A percentile compares a stretch with the other conserved stretches of the same genome.
Conservation (phyloP, 2,113 vertebrate genomes). For the Dunckerocampus dactyliophorus region DNA sequence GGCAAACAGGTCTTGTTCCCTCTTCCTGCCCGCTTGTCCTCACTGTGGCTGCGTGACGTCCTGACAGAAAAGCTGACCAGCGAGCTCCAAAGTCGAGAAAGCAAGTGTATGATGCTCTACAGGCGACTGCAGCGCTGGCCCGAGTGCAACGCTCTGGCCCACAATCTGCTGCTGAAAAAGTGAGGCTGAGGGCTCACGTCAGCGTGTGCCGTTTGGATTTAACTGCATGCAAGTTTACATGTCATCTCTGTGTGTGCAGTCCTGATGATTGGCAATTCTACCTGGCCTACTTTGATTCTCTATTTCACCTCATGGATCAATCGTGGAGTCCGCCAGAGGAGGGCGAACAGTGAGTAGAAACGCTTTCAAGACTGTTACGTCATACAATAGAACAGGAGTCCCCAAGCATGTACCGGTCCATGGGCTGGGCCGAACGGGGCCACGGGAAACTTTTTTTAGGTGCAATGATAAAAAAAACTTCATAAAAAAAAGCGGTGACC, state of each 20-base stretch:
- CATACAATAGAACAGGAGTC: too few relatives aligned
- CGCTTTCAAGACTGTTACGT: too few relatives aligned
- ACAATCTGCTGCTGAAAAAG: slow-evolving; percentile 91
- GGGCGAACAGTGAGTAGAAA: slow-evolving; percentile 87
- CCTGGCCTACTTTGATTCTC: slow-evolving; percentile 90
- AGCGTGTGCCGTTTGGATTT: background rate
- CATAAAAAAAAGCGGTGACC: too few relatives aligned
- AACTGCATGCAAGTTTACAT: background rate
- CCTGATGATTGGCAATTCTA: slow-evolving; percentile 99
- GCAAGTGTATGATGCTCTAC: slow-evolving; percentile 96
- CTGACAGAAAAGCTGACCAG: slow-evolving; percentile 94
- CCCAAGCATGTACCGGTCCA: too few relatives aligned
- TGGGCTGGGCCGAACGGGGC: too few relatives aligned
- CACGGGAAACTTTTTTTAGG: too few relatives aligned
- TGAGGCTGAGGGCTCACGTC: slow-evolving; percentile 61
- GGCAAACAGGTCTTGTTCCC: too few relatives aligned
- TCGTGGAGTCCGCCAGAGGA: slow-evolving; percentile 85
- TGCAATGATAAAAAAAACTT: too few relatives aligned
- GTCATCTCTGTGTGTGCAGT: slow-evolving; percentile 61
- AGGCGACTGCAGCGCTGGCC: slow-evolving; percentile 88
- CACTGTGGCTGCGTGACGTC: background rate
- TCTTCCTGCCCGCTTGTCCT: too few relatives aligned
- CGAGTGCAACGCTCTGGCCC: slow-evolving; percentile 89
- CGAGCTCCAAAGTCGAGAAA: slow-evolving; percentile 94
- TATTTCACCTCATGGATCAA: slow-evolving; percentile 89